Percentiles rank a stretch among this genome's conserved stretches.
Conservation (phyloP, 2,113 vertebrate species). For the Hypocryptadius cinnamomeus region DNA sequence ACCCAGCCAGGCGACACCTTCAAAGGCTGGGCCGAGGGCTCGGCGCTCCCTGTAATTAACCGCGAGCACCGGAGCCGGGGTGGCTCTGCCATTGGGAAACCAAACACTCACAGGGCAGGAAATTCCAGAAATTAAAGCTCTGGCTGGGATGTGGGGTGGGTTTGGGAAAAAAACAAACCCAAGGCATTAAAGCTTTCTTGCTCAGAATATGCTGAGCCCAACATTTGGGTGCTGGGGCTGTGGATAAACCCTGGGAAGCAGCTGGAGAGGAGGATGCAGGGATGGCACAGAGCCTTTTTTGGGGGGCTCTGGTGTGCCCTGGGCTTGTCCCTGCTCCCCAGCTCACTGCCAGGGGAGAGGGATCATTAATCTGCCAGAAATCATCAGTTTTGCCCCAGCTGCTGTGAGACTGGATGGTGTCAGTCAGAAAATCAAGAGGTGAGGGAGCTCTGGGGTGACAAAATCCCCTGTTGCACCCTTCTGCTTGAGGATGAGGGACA, state of each 20-base stretch:
- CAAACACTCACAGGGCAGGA: slow-evolving; percentile 45
- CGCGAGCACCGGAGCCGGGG: background rate
- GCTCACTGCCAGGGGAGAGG: background rate
- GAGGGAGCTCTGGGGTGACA: background rate
- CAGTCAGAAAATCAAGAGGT: background rate
- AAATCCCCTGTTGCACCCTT: background rate
- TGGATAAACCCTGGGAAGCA: fast-evolving
- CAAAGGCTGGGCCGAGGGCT: background rate
- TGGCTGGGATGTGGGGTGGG: background rate
- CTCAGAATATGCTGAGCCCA: background rate
- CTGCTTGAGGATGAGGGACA: background rate
- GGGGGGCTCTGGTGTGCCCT: background rate
- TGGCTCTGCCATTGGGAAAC: slow-evolving; percentile 10
- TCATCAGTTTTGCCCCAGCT: background rate
- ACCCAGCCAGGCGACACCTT: background rate
- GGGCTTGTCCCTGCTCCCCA: background rate
- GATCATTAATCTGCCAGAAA: background rate
- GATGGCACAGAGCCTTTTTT: fast-evolving
- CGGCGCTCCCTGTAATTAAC: slow-evolving; percentile 31
- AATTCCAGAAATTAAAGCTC: slow-evolving; percentile 45
- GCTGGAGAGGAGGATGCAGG: background rate
- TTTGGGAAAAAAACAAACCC: background rate
- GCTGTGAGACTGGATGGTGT: fast-evolving
- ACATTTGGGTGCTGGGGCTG: background rate
- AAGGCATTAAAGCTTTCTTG: background rate